Base-by-base conservation (phyloP, 2,797 vertebrate genomes). In the Phataginus tricuspis region DNA sequence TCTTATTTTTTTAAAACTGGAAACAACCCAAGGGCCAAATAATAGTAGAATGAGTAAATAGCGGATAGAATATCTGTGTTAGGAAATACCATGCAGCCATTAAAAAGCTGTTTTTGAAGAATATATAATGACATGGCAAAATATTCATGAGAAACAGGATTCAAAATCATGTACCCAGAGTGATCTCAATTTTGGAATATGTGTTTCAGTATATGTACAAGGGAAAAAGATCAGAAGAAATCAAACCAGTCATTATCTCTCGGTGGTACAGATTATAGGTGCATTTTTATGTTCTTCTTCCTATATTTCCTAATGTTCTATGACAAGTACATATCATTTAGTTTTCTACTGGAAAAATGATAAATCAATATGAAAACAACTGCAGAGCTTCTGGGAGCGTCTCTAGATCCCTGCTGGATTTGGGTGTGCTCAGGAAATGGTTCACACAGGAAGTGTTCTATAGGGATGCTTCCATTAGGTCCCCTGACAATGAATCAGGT, bases 1-100 rank as follows among this genome's bases (percentile, higher is more conserved):
- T 86, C 57, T 91, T 83, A 88, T 27, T 93, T 82, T 82, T 49
- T 42, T 85, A 94, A 74, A 94, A 57, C 39, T 55, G 68, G 69
- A 85, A 89, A 79, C 64, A 90, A 19, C 25, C 13, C 25, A 74
- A 82, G 34, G 21, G 69, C 27, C 74, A 91, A 95, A 69, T 63
- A 53, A 91, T 37, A 37, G 39, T 72, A 74, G 55, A 72, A 82
- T 31, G 42, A 59, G 45, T 79, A 57, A 55, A 31, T 3, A 94
- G 27, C 29, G 49, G 27, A 29, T 9, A 37, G 45, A 82, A 25
- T 72, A 86, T 53, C 49, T n/a, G n/a, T 39, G 16, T 61, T 19
- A 78, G 80, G 51, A 55, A 90, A 82, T 27, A 59, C 9, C 63
- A 66, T 2, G 51, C 16, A 16, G 15, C 29, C 68, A 69, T 25